These are phyloP conservation scores for Rhinoraja longicauda DNA, from an alignment of 2,797 vertebrate genomes.

Conservation along the genomic window DNA sequence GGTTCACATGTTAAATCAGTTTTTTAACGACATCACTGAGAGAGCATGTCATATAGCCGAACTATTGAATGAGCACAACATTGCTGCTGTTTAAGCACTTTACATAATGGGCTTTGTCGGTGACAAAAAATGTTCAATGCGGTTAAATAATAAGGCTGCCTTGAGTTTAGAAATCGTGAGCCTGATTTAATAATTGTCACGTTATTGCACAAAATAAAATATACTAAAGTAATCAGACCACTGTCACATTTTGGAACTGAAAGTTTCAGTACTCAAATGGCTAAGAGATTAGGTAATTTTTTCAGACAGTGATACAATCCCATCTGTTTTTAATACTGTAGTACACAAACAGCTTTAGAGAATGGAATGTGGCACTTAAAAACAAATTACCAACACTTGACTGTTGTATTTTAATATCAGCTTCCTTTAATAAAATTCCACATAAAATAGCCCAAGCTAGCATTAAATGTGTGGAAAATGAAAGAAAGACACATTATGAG, in stretches of 20 bases:
- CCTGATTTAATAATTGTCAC: neutral
- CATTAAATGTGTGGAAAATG: slow-evolving; percentile 22
- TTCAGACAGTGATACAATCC: slow-evolving; percentile 34
- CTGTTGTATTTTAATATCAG: slow-evolving; percentile 23
- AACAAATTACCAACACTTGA: slow-evolving; percentile 30
- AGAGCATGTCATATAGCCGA: neutral
- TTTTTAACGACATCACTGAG: neutral
- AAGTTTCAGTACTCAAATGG: slow-evolving; percentile 20
- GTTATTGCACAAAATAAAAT: slow-evolving; percentile 5
- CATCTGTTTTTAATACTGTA: slow-evolving; percentile 37
- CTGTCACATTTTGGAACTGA: slow-evolving; percentile 14
- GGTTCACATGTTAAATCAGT: neutral
- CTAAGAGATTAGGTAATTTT: slow-evolving; percentile 32
- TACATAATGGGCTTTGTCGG: neutral
- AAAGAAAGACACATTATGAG: slow-evolving; percentile 34
- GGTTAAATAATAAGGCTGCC: neutral
- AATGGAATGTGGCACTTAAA: slow-evolving; percentile 33
- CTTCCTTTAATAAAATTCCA: slow-evolving; percentile 37
- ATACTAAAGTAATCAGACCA: slow-evolving; percentile 25
- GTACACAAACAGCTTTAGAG: slow-evolving; percentile 34
- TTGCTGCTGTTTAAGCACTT: neutral
- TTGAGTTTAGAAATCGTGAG: neutral
- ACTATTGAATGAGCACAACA: neutral
- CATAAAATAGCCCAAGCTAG: neutral
- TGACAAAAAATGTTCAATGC: neutral